Base-by-base conservation (phyloP, 2,797 vertebrate species). In the Sebastes nivosus region DNA sequence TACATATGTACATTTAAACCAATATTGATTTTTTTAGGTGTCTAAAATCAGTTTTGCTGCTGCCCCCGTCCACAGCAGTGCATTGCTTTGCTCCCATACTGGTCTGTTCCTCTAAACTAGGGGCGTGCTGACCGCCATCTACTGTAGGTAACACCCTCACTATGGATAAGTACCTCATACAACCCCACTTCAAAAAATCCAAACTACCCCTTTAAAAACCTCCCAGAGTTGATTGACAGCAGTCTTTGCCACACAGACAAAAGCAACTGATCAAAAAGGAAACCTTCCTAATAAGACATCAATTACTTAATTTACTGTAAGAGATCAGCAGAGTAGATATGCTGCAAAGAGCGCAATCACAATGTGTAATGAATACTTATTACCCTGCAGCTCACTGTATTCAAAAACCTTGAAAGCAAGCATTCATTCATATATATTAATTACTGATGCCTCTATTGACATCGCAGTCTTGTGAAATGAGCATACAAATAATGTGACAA, bases 141-240 rank as follows among this genome's bases (percentile, higher is more conserved):
- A 20, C 46, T 52, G 46, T 20, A 52, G 14, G 42, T 16, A 18
- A 46, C 6, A 46, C 16, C 1, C 29, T 30, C 18, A 61, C 29
- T 10, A 30, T 61, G 59, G 59, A 7, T 61, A 61, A 61, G 9
- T 20, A 61, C 1, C 3, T 61, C 29, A 34, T 7, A 22, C 20
- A 34, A 13, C 18, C 30, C 29, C 9, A 32, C 29, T 63, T 13
- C 30, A n/a, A 63, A 63, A 34, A 22, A 18, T 24, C 30, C 30
- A 63, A 22, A 63, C 30, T 16, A 16, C 6, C 38, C 38, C 14
- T 16, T 42, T 42, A 42, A 16, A 42, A 32, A 34, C 18, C 30
- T 22, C 58, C 67, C 36, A 20, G 24, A 27, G 67, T 20, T 79
- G 86, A 92, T 36, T 87, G 80, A 82, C 82, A 84, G 76, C 68